Conservation (phyloP, 2,113 vertebrate species). For the Ancistrus triradiatus region DNA sequence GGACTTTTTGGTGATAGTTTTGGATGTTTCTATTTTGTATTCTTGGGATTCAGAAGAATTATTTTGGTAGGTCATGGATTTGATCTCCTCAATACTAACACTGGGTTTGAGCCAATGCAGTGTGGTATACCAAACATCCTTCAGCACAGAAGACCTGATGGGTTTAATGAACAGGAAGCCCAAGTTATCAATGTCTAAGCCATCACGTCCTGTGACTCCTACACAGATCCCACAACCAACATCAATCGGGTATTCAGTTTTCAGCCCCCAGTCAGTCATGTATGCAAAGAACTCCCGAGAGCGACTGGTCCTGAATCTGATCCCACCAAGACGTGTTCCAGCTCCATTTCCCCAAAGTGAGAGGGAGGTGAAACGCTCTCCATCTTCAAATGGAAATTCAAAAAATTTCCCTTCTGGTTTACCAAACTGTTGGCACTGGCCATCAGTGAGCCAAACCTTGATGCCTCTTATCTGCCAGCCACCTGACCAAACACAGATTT, state of each 20-base stretch:
- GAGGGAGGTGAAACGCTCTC: too few species aligned
- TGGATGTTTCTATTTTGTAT: constrained; percentile 15
- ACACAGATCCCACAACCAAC: too few species aligned
- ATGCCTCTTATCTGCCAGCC: constrained; percentile 36
- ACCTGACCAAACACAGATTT: constrained; percentile 32
- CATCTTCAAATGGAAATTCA: too few species aligned
- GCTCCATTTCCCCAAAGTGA: constrained; percentile 44
- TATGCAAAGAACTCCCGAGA: too few species aligned
- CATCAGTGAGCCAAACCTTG: constrained; percentile 38
- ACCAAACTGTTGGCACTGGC: constrained; percentile 19
- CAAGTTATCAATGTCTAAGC: constrained; percentile 24
- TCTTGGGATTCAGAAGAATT: background rate
- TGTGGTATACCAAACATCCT: constrained; percentile 28
- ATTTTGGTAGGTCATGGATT: constrained; percentile 27
- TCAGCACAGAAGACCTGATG: too few species aligned
- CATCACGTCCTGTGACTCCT: constrained; percentile 16
- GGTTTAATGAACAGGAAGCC: too few species aligned
- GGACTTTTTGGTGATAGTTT: constrained; percentile 28
- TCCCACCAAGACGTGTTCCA: constrained; percentile 34
- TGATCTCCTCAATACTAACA: constrained; percentile 28
- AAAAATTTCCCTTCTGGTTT: background rate
- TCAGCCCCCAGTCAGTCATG: too few species aligned
- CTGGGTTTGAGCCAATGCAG: too few species aligned
- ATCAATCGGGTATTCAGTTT: too few species aligned
- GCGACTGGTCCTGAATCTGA: too few species aligned